Base-by-base conservation (phyloP, 1,140 invertebrate species). In the Helicoverpa armigera region DNA sequence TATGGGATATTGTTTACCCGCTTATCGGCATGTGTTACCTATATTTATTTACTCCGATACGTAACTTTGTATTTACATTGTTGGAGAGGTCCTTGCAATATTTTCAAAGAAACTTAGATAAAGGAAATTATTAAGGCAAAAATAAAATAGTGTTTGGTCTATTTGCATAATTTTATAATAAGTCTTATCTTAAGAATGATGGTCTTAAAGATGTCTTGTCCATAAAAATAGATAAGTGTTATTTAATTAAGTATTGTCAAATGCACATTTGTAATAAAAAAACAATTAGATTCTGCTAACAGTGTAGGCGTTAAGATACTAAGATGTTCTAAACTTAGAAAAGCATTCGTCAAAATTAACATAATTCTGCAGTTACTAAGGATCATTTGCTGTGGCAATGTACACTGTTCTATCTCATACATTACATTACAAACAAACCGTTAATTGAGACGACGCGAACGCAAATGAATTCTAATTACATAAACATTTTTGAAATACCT, bases 331-430 rank as follows among this genome's bases (percentile, higher is more conserved):
- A 60, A 60, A 60, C 18, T 29, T 12, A 60, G 58, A 60, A 60
- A 11, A 12, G 35, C 35, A 43, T 43, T 43, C 35, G 7, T 43
- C 35, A 43, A 43, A 60, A 60, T 60, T 60, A 60, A 12, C 18
- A 60, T 60, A 23, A 61, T 61, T 61, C 58, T 61, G 11, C 23
- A 14, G 29, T 61, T 31, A 61, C 23, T 13, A 31, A 61, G 58
- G 23, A 31, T 61, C 58, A 61, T 61, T 61, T 61, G 58, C 23
- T 61, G 58, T 13, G 58, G 23, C 58, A 13, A 61, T 31, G 58
- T 18, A 31, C 11, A 13, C 11, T 61, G 29, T 61, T 61, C 23
- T 61, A 13, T 43, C 35, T 43, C 35, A 56, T 48, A 60, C 23
- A 61, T 31, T 61, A 61, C 23, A 5, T 61, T 31, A 23, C 23